These are phyloP conservation scores for Irena cyanogastra DNA, from an alignment of 2,113 vertebrate genomes.

Conservation along the genomic window DNA sequence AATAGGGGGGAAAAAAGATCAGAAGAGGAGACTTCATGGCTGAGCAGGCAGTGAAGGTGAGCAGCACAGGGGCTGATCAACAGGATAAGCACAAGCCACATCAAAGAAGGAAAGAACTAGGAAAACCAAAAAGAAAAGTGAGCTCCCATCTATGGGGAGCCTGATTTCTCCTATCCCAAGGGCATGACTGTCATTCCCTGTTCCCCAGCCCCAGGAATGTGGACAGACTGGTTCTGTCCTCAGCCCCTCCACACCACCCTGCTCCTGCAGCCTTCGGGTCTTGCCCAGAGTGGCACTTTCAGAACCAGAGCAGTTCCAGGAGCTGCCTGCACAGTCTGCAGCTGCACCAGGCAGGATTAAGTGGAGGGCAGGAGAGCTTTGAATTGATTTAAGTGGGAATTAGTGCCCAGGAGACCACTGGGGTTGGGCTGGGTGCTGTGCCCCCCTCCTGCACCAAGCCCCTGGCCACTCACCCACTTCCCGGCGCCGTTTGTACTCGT, in stretches of 20 bases:
- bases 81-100: neutral
- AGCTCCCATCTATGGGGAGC: neutral
- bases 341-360: neutral
- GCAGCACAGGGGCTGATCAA: neutral
- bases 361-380: neutral
- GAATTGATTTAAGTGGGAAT: neutral
- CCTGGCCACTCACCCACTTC: conserved; percentile 87
- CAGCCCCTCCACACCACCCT: neutral
- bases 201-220: neutral
- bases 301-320: neutral
- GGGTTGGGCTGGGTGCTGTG: neutral
- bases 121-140: neutral
- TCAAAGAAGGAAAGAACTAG: neutral
- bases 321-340: neutral
- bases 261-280: neutral
- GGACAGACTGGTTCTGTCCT: neutral
- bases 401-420: neutral
- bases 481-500: conserved; percentile 90
- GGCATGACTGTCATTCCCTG: neutral
- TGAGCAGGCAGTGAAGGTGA: fast-evolving
- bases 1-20: neutral
- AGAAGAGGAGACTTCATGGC: neutral
- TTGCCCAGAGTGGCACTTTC: neutral
- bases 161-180: conserved; percentile 1
- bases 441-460: fast-evolving